Conservation (phyloP, 1,140 invertebrate species). For the Euwallacea similis region DNA sequence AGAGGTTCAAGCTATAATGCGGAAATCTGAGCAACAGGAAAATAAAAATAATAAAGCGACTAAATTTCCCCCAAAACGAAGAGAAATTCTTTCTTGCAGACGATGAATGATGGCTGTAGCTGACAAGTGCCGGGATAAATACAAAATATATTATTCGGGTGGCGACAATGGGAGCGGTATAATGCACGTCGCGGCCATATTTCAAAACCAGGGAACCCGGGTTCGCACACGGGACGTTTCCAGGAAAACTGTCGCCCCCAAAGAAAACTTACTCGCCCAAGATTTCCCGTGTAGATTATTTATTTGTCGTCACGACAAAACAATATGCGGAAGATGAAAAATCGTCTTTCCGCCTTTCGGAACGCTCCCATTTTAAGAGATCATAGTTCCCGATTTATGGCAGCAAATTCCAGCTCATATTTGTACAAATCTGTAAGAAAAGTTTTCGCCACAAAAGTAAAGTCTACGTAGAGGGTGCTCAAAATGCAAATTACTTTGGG, state of each 20-base stretch:
- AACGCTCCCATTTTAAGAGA: slow-evolving; percentile 27
- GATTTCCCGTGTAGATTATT: slow-evolving; percentile 34
- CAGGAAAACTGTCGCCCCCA: slow-evolving; percentile 25
- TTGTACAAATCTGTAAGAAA: too few relatives aligned
- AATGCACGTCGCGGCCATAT: slow-evolving; percentile 29
- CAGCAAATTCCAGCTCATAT: not conserved
- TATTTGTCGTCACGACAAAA: slow-evolving; percentile 36
- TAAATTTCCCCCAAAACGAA: slow-evolving; percentile 1
- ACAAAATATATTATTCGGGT: slow-evolving; percentile 32
- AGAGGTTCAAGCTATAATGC: too few relatives aligned
- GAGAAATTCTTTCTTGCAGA: slow-evolving; percentile 22
- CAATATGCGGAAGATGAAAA: slow-evolving; percentile 35
- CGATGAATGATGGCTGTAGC: slow-evolving; percentile 28
- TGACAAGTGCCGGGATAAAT: slow-evolving; percentile 33
- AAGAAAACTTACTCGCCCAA: slow-evolving; percentile 30
- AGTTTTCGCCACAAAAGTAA: too few relatives aligned
- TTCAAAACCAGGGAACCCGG: slow-evolving; percentile 8
- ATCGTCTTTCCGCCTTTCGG: slow-evolving; percentile 7
- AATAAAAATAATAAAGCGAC: not conserved
- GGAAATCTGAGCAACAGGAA: not conserved
- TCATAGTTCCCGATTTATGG: slow-evolving; percentile 22
- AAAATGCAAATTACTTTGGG: too few relatives aligned
- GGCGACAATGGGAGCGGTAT: slow-evolving; percentile 29
- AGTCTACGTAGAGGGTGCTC: too few relatives aligned
- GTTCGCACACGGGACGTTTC: slow-evolving; percentile 5